Conservation (phyloP, 2,797 vertebrate genomes). For the Buceros bicornis region DNA sequence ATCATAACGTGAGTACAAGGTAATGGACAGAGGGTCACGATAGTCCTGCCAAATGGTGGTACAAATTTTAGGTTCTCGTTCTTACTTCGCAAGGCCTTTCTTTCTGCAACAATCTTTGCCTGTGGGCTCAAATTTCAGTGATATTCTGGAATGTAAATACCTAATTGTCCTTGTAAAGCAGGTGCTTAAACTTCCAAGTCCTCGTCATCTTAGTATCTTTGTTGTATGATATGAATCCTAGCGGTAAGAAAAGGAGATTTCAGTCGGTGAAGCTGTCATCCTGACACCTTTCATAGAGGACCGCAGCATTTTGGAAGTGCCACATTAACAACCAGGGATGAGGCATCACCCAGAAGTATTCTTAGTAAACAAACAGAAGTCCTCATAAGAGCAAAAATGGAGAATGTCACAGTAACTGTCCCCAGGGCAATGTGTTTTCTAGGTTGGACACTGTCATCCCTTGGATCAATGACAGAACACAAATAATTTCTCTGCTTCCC, state of each 20-base stretch:
- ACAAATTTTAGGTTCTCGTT: neutral
- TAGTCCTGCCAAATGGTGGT: neutral
- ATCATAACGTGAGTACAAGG: neutral
- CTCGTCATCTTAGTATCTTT: neutral
- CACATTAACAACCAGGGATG: neutral
- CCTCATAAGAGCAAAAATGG: neutral
- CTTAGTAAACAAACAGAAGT: neutral
- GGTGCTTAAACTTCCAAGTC: conserved; percentile 25
- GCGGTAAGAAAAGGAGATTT: conserved; percentile 26
- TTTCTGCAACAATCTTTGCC: neutral
- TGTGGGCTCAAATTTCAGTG: neutral
- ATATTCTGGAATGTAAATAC: neutral
- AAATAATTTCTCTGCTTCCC: neutral
- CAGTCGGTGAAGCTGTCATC: neutral
- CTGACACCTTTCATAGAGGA: neutral
- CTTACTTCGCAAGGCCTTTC: neutral
- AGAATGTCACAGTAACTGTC: neutral
- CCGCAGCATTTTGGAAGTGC: conserved; percentile 39
- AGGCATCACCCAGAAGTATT: neutral
- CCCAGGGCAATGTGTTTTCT: neutral
- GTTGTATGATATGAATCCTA: neutral
- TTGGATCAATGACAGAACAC: neutral
- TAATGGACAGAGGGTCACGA: neutral
- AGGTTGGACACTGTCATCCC: neutral
- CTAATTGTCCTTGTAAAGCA: conserved; percentile 19